A percentile compares a stretch with the other conserved stretches of the same genome.
These are phyloP conservation scores for Pollimyrus isidori DNA, from an alignment of 2,113 vertebrate genomes.

Conservation along the genomic window DNA sequence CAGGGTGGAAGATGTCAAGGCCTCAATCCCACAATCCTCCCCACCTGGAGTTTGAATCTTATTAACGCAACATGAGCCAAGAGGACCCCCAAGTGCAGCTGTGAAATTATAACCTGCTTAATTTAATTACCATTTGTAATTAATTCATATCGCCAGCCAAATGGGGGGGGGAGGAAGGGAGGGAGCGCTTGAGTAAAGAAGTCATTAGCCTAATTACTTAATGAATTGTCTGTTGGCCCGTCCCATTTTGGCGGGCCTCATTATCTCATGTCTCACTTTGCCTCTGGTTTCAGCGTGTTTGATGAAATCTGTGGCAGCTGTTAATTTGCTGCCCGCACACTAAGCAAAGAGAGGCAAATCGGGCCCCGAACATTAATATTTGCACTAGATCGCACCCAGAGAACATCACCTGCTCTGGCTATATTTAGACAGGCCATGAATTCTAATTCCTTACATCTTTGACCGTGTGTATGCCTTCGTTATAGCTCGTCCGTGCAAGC, in stretches of 20 bases:
- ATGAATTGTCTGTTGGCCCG: constrained; percentile 66
- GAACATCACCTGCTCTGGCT: constrained; percentile 26
- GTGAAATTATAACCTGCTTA: constrained; percentile 69
- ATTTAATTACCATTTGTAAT: constrained; percentile 71
- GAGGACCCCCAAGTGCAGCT: constrained; percentile 50
- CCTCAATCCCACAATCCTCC: constrained; percentile 25
- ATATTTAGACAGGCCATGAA: neutral
- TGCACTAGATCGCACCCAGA: constrained; percentile 35
- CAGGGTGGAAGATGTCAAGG: constrained; percentile 44
- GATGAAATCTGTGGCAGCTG: constrained; percentile 49
- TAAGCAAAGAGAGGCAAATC: constrained; percentile 35
- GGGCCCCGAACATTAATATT: constrained; percentile 33
- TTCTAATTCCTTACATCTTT: neutral
- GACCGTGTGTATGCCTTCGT: neutral
- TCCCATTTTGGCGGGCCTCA: constrained; percentile 60
- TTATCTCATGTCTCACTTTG: constrained; percentile 62
- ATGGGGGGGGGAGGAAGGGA: constrained; percentile 1
- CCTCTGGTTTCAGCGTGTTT: constrained; percentile 44
- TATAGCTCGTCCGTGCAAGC: neutral
- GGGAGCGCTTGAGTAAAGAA: constrained; percentile 54
- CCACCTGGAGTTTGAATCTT: constrained; percentile 50
- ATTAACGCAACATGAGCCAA: constrained; percentile 24
- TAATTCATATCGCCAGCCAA: constrained; percentile 67
- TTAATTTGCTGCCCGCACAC: constrained; percentile 51
- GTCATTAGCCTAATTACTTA: constrained; percentile 73